Conservation (phyloP, 1,140 invertebrate genomes). For the Drosophila melanica region DNA sequence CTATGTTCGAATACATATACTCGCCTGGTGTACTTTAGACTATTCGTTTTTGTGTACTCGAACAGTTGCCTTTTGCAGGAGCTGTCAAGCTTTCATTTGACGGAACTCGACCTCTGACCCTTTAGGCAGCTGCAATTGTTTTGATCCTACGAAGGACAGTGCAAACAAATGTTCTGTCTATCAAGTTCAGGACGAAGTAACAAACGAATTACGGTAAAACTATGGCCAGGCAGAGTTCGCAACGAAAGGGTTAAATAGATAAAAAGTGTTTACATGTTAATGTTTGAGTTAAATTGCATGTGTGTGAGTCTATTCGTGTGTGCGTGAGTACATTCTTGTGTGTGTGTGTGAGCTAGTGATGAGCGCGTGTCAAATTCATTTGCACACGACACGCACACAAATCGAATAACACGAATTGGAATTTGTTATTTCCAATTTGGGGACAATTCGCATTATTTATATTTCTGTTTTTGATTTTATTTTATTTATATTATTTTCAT, state of each 20-base stretch:
- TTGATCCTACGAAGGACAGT: conserved; percentile 5
- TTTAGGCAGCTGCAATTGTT: conserved; percentile 2
- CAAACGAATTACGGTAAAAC: not conserved
- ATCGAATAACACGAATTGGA: not conserved
- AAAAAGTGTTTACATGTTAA: conserved; percentile 4
- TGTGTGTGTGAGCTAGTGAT: not conserved
- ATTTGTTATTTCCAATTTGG: no score
- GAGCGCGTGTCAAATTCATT: not conserved
- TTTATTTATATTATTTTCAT: no score
- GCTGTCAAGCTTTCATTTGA: no score
- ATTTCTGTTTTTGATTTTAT: no score
- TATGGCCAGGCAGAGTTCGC: not conserved
- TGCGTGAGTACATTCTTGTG: not conserved
- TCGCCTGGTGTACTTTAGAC: no score
- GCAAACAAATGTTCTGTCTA: conserved; percentile 6
- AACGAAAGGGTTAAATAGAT: conserved; percentile 5
- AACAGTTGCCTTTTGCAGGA: no score
- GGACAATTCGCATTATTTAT: no score
- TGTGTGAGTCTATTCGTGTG: no score
- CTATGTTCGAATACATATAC: no score
- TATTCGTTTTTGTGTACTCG: no score
- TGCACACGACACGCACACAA: not conserved
- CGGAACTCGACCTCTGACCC: conserved; percentile 4
- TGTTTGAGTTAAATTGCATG: not conserved
- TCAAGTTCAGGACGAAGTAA: not conserved